Evolutionary conservation across 2,888 invertebrate genomes (phyloP), one percentile per base, ranked within the genome.

Genomic region (Trichacis sp.): DNA sequence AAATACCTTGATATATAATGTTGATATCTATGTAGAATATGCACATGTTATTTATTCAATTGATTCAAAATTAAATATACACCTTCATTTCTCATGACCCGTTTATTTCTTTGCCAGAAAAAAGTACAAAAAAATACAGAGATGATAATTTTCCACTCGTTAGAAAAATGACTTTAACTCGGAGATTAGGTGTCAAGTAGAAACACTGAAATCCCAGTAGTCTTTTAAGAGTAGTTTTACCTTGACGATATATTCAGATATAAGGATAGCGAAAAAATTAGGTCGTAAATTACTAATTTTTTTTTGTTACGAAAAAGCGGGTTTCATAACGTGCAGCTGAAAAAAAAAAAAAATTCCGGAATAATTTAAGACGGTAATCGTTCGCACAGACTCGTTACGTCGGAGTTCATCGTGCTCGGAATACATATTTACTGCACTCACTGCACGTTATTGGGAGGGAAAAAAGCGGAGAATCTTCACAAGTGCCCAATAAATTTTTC

Each of bases 361-460:
- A 66, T 73, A 73, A 76, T 78, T 75, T 76, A 77, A 68, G 66
- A 64, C 65, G 69, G 71, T 73, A 74, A 77, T 77, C 69, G 72
- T 72, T 71, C 58, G 48, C 67, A 8, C 46, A 46, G 36, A 47
- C 54, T 59, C 19, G 64, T 54, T 61, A 59, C 50, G 29, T 47
- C 42, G 48, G 47, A 68, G 55, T 54, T 64, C 59, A 58, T 62
- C 54, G 49, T 50, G 40, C 19, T 29, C 30, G 20, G 15, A 56
- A 64, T 51, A 51, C 38, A 45, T 64, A 64, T 60, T 60, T 57
- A 63, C 59, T 20, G 46, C 43, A 3, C 64, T 45, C 33, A 38
- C 42, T 24, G 38, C 20, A 15, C 20, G 33, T 24, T 40, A 20
- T 40, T 20, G n/a, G 29, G 40, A 18, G 24, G 24, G 3, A 24